Evolutionary conservation across 1,140 invertebrate genomes (phyloP).

Genomic region (Drosophila bipectinata): DNA sequence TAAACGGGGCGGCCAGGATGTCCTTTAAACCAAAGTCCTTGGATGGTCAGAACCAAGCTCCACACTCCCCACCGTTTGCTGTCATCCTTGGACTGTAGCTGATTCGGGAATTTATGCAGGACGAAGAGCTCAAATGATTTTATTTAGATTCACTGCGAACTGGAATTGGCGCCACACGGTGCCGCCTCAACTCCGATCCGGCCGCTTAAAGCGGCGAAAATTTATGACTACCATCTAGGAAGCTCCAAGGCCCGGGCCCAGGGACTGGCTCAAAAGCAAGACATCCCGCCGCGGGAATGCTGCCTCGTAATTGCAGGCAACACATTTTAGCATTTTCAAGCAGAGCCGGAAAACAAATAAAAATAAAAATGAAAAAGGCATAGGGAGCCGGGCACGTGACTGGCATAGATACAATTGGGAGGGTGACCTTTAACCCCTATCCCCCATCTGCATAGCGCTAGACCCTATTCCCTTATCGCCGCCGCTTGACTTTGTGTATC

Average conservation of each 20-base stretch:
- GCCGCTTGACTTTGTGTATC: slow-evolving; percentile 6
- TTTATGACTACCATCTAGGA: slow-evolving; percentile 25
- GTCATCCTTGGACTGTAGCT: slow-evolving; percentile 18
- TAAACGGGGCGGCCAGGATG: neutral
- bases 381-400: slow-evolving; percentile 29
- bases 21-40: neutral
- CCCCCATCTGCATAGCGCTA: neutral
- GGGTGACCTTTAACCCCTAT: slow-evolving; percentile 23
- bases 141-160: slow-evolving; percentile 44
- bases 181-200: neutral
- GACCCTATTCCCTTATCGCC: neutral
- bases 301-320: slow-evolving; percentile 42
- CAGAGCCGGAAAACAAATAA: slow-evolving; percentile 43
- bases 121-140: slow-evolving; percentile 36
- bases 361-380: slow-evolving; percentile 12
- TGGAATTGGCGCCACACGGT: slow-evolving; percentile 46
- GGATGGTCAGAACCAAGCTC: slow-evolving; percentile 1
- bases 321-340: slow-evolving; percentile 41
- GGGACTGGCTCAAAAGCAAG: slow-evolving; percentile 33
- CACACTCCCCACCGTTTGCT: neutral
- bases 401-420: slow-evolving; percentile 31
- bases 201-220: slow-evolving; percentile 24
- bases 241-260: too few relatives aligned
- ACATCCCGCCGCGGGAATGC: slow-evolving; percentile 29
- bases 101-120: slow-evolving; percentile 32